Conservation (phyloP, 2,113 vertebrate genomes). For the Barnardius zonarius region DNA sequence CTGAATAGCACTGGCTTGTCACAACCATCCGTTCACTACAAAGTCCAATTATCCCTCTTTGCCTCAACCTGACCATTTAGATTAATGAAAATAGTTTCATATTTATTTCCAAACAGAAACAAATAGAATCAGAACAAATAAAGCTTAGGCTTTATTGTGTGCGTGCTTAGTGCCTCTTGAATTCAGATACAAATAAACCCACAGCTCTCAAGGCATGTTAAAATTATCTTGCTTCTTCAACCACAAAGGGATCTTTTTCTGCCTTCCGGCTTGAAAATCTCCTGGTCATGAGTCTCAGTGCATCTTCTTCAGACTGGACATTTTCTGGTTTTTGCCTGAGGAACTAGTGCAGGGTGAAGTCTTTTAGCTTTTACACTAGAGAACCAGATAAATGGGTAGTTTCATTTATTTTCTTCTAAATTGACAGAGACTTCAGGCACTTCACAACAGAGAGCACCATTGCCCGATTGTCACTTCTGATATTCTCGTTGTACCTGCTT, state of each 20-base stretch:
- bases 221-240: slow-evolving; percentile 13
- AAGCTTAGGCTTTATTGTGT: neutral
- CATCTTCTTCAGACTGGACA: neutral
- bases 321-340: neutral
- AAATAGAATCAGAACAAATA: neutral
- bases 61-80: neutral
- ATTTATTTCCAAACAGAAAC: neutral
- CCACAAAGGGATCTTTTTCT: slow-evolving; percentile 8
- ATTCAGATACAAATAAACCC: neutral
- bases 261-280: neutral
- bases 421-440: neutral
- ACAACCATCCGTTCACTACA: too few species aligned
- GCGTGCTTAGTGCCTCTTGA: neutral
- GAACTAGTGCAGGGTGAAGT: neutral
- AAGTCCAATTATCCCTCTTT: too few species aligned
- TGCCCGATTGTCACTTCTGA: neutral
- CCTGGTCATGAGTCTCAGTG: neutral
- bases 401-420: slow-evolving; percentile 28
- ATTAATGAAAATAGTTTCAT: neutral
- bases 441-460: neutral
- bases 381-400: neutral
- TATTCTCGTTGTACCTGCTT: neutral
- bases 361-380: neutral
- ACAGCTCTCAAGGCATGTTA: neutral
- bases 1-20: too few species aligned